phyloP scores from a whole-genome alignment of 2,797 vertebrate species.

The Scomberomorus guttatus region DNA sequence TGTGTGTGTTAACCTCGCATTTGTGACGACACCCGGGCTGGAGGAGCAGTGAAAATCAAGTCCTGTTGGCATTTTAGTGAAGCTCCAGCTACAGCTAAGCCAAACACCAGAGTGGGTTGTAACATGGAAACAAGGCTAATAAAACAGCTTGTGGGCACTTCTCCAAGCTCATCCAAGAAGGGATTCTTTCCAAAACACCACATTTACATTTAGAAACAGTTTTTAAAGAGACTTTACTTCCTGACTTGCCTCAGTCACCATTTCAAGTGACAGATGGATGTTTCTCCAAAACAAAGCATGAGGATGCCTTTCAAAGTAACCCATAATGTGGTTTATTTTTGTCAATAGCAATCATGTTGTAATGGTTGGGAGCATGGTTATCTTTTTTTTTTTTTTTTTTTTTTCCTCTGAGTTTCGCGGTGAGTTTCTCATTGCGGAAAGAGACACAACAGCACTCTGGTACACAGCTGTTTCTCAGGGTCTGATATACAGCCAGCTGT shows the following conservation, averaged over 20 bases:
- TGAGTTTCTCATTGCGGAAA: constrained; percentile 25
- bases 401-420: background rate
- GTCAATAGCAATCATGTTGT: constrained; percentile 12
- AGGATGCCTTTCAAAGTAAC: background rate
- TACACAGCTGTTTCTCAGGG: constrained; percentile 31
- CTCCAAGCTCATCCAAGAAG: constrained; percentile 7
- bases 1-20: background rate
- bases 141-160: constrained; percentile 20
- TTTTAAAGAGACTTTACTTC: background rate
- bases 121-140: constrained; percentile 30
- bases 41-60: background rate
- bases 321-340: constrained; percentile 29
- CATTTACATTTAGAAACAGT: background rate
- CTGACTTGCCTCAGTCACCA: background rate
- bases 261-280: background rate
- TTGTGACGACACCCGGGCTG: background rate
- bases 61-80: constrained; percentile 16
- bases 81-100: background rate
- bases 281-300: constrained; percentile 5
- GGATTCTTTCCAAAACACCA: background rate
- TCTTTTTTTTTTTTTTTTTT: constrained; percentile 21
- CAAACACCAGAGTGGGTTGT: constrained; percentile 1
- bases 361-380: constrained; percentile 8
- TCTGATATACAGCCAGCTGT: constrained; percentile 33
- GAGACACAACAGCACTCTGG: constrained; percentile 25